Percentiles rank a stretch among this genome's conserved stretches.
These are phyloP conservation scores for Paralinhomoeus sp. DNA, from an alignment of 2,888 invertebrate genomes.

Conservation along the genomic window DNA sequence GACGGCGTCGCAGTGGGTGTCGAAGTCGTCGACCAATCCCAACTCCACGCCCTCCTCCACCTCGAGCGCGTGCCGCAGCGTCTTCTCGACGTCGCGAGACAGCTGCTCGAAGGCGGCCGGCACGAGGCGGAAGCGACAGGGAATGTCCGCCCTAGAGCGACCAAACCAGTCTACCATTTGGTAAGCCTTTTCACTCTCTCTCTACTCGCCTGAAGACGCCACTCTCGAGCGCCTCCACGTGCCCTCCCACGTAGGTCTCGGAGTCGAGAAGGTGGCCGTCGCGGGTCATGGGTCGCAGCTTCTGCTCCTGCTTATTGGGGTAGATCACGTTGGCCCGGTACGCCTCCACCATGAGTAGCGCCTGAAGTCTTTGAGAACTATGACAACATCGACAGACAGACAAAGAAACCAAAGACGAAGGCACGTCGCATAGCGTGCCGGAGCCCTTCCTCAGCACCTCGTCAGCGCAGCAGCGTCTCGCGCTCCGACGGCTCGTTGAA, in stretches of 20 bases:
- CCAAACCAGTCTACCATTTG: no score
- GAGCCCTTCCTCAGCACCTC: slow-evolving; percentile 92
- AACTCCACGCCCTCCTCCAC: slow-evolving; percentile 70
- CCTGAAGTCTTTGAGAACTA: no score
- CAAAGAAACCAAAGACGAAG: no score
- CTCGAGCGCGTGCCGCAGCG: slow-evolving; percentile 64
- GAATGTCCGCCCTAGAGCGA: slow-evolving; percentile 58
- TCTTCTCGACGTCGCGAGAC: slow-evolving; percentile 51
- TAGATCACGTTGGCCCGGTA: slow-evolving; percentile 84
- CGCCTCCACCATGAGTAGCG: slow-evolving; percentile 88
- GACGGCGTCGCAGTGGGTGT: slow-evolving; percentile 37
- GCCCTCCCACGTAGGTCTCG: slow-evolving; percentile 96
- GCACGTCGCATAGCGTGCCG: slow-evolving; percentile 70
- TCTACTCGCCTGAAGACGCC: slow-evolving; percentile 71
- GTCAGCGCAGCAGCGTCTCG: slow-evolving; percentile 48
- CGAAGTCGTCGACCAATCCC: slow-evolving; percentile 74
- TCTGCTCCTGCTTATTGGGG: slow-evolving; percentile 62
- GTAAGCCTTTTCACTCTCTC: no score
- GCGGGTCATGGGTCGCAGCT: slow-evolving; percentile 33
- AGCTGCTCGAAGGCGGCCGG: slow-evolving; percentile 56
- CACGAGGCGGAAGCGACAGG: slow-evolving; percentile 37
- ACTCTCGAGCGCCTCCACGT: slow-evolving; percentile 91
- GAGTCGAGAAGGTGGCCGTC: slow-evolving; percentile 83
- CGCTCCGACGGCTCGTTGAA: slow-evolving; percentile 73
- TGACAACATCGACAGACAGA: no score